Percentiles rank a stretch among this genome's conserved stretches.
Conservation (phyloP, 37 sponge, comb jelly and placozoan genomes). For the Crambe crambe region DNA sequence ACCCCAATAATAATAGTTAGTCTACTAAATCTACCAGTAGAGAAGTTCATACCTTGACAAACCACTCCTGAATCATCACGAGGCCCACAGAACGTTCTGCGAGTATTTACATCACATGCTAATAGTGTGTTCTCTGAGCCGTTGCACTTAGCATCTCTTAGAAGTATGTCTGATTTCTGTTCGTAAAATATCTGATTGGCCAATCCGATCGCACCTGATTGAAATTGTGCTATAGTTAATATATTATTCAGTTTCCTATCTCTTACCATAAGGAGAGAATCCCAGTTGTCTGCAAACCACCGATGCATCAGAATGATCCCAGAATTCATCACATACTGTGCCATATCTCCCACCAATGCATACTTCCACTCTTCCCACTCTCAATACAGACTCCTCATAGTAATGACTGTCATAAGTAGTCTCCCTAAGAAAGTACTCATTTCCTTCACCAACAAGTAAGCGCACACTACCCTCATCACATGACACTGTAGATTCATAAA, state of each 20-base stretch:
- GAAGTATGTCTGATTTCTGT: background rate
- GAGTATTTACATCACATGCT: background rate
- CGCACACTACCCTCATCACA: conserved; percentile 26
- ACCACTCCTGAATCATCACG: conserved; percentile 35
- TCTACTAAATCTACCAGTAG: background rate
- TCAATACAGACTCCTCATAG: conserved; percentile 17
- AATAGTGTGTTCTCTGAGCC: conserved; percentile 25
- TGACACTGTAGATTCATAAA: conserved; percentile 13
- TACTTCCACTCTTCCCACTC: conserved; percentile 42
- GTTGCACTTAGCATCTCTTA: conserved; percentile 19
- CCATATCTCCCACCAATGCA: conserved; percentile 52
- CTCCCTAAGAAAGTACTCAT: conserved; percentile 6
- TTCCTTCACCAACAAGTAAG: conserved; percentile 20
- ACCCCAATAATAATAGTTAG: background rate
- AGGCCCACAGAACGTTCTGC: conserved; percentile 1
- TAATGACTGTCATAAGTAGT: background rate
- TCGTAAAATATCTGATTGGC: conserved; percentile 9
- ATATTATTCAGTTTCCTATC: too few relatives aligned
- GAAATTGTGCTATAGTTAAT: background rate
- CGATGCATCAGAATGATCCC: conserved; percentile 40
- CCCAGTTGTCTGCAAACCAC: conserved; percentile 46
- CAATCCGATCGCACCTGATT: conserved; percentile 21
- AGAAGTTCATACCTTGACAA: conserved; percentile 22
- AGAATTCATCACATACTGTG: conserved; percentile 31
- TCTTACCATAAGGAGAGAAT: conserved; percentile 51